Evolutionary conservation across 2,113 vertebrate species (phyloP), one percentile per base, ranked within the genome.

Genomic region (Spheniscus mendiculus): DNA sequence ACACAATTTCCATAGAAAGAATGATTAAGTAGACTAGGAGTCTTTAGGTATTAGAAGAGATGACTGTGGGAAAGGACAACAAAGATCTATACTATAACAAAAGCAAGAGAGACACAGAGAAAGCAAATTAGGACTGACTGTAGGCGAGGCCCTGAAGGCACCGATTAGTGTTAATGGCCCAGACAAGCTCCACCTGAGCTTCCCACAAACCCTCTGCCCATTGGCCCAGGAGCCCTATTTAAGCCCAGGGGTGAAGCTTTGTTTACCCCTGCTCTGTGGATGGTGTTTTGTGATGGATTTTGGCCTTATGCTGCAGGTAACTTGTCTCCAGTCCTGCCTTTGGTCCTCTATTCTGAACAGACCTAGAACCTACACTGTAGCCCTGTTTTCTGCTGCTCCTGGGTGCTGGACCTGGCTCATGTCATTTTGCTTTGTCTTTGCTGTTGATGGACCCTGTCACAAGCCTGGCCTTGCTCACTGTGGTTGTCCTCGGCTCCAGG

Each of bases 211-310:
- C 5, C 21, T 72, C 18, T 36, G 21, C 25, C 44, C 67, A 11
- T 26, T 83, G 59, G 17, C 44, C 40, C 71, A 49, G 62, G n/a
- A 83, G 49, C 7, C 34, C 44, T 40, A 8, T 36, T 76, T 86
- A 83, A 77, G 23, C 6, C 12, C 9, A 5, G n/a, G 14, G 18
- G 17, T 2, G 7, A 42, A 8, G 12, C 0, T 12, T 34, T 16
- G 1, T 4, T 56, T 19, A 2, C 0, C 5, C 0, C 0, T 25
- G 9, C 0, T 49, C 23, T 72, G 34, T 10, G 15, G 26, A 0
- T 44, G n/a, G 7, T 61, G 21, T 10, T 87, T 52, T 3, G 14
- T 5, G 3, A 0, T 40, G 23, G 9, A 3, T 2, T 15, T 0
- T 40, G 9, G 5, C 0, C 0, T 11, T 1, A 0, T 53, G 9